phyloP scores from a whole-genome alignment of 2,797 vertebrate genomes.

The Dermochelys coriacea region DNA sequence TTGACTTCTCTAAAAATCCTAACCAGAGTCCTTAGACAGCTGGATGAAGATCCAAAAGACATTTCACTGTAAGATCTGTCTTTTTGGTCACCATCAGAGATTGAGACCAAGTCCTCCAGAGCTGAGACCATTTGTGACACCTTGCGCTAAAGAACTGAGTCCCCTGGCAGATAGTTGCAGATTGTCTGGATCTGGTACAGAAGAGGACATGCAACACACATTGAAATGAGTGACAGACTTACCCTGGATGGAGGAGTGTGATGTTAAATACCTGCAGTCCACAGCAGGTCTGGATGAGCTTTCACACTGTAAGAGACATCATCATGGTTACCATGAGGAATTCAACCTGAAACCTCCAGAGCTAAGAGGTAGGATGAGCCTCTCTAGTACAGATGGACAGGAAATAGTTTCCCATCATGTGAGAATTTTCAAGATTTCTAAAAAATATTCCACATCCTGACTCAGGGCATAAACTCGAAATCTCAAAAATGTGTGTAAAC shows the following conservation, averaged over 20 bases:
- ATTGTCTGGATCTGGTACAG: fast-evolving
- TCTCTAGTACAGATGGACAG: background rate
- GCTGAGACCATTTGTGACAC: fast-evolving
- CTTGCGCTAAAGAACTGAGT: background rate
- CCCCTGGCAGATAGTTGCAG: background rate
- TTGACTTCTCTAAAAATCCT: background rate
- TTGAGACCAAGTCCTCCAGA: background rate
- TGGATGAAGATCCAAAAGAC: background rate
- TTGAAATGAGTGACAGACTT: background rate
- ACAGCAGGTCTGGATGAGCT: background rate
- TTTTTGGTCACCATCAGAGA: fast-evolving
- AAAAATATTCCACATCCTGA: background rate
- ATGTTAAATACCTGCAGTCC: background rate
- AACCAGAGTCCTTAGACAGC: background rate
- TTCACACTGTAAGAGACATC: background rate
- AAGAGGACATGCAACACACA: background rate
- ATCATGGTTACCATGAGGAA: background rate
- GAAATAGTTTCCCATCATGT: background rate
- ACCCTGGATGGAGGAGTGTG: background rate
- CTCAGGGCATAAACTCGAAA: background rate
- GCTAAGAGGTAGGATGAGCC: background rate
- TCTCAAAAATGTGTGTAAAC: background rate
- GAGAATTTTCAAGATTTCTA: background rate
- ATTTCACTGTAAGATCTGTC: background rate
- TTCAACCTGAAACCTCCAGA: background rate